Base-by-base conservation (phyloP, 1,140 invertebrate species). In the Lepidostoma basale region DNA sequence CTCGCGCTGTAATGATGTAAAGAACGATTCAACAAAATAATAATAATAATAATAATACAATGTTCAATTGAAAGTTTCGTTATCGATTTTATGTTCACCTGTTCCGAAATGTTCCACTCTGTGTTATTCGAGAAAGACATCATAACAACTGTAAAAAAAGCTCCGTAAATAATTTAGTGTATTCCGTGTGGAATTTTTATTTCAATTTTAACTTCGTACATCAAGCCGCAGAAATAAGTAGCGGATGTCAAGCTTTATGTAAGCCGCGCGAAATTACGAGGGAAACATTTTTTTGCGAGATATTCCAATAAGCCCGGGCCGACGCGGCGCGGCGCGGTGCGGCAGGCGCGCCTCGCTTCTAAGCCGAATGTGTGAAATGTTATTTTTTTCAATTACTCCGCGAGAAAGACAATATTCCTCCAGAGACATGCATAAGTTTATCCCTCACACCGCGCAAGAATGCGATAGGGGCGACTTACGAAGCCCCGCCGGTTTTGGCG, bases 371-470 rank as follows among this genome's bases (percentile, higher is more conserved):
- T 49, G 45, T 49, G 45, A 49, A 49, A 49, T 49, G 45, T 49
- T 49, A 49, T 49, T 49, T 49, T n/a, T 49, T 49, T 49, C 45
- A 49, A 49, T 49, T 49, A 49, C 45, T 49, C 45, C 45, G 45
- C 45, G 10, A 20, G 23, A n/a, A 49, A 49, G 45, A 49, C 45
- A 49, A 49, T 49, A 22, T 49, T 23, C 23, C 45, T 49, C 45
- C 23, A 23, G 45, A 49, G 45, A 22, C 45, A 12, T 49, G 45
- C 45, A 49, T 49, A 49, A 49, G 45, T 49, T 49, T 49, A n/a
- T 23, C 12, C n/a, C 45, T 49, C 45, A 36, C 33, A 2, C 1
- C 33, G 9, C 33, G 33, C 14, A n/a, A n/a, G n/a, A n/a, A n/a
- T n/a, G n/a, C n/a, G n/a, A n/a, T n/a, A n/a, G n/a, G n/a, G n/a